Evolutionary conservation across 2,113 vertebrate species (phyloP).

Genomic region (Theropithecus gelada): DNA sequence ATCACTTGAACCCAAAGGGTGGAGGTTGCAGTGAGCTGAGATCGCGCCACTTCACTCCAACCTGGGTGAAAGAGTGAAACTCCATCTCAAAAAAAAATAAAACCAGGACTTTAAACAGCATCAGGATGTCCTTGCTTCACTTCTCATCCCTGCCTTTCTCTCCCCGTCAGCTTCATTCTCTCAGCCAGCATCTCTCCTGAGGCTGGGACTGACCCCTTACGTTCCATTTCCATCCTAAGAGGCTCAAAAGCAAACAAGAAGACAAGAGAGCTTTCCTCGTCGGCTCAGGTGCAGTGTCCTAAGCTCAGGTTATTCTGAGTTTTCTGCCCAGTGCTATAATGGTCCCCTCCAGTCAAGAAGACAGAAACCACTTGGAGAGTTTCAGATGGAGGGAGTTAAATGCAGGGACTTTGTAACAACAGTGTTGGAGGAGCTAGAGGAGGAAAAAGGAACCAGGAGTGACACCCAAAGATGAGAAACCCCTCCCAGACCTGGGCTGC

Average conservation of each 20-base stretch:
- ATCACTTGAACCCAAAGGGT: too few species aligned
- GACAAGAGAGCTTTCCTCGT: not conserved
- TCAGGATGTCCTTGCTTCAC: not conserved
- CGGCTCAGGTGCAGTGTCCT: not conserved
- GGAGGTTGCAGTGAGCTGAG: too few species aligned
- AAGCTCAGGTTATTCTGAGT: not conserved
- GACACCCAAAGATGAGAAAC: not conserved
- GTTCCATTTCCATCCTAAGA: not conserved
- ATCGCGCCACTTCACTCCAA: rapidly evolving
- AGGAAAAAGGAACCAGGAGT: not conserved
- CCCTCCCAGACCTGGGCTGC: not conserved
- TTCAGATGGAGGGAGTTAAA: not conserved
- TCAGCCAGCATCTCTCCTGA: not conserved
- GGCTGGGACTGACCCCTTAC: not conserved
- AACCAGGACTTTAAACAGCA: not conserved
- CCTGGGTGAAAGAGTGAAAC: too few species aligned
- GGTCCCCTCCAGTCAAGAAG: not conserved
- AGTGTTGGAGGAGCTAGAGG: not conserved
- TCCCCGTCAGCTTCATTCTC: not conserved
- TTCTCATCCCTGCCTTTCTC: not conserved
- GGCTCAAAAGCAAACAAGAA: not conserved
- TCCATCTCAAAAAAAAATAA: too few species aligned
- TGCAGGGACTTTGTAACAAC: not conserved
- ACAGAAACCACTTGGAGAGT: not conserved
- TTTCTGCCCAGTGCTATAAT: not conserved